A percentile compares a stretch with the other conserved stretches of the same genome.
phyloP scores from a whole-genome alignment of 2,113 vertebrate species.

The Procavia capensis region DNA sequence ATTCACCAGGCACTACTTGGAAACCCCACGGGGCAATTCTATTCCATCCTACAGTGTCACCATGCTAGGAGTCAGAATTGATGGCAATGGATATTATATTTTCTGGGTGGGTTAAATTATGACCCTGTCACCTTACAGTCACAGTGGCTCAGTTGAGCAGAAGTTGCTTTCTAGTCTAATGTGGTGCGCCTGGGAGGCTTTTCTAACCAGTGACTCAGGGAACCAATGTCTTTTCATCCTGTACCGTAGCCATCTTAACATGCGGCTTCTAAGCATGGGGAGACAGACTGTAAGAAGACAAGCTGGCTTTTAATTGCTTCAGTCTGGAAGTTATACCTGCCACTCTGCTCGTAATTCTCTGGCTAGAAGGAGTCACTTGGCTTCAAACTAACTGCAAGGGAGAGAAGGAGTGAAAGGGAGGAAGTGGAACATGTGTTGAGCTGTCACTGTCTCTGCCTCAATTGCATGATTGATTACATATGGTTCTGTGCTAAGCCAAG shows the following conservation, averaged over 20 bases:
- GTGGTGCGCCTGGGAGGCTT: background rate
- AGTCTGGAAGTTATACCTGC: background rate
- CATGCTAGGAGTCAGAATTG: too few species aligned
- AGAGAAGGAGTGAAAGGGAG: background rate
- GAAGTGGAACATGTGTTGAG: accelerated
- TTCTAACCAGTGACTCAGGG: background rate
- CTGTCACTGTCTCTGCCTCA: background rate
- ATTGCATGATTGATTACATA: background rate
- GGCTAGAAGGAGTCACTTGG: background rate
- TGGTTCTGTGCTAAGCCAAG: background rate
- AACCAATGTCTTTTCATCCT: background rate
- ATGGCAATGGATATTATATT: background rate
- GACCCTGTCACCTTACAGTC: background rate
- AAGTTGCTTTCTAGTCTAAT: background rate
- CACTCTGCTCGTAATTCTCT: background rate
- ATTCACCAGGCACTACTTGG: too few species aligned
- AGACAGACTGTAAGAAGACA: background rate
- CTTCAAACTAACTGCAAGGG: background rate
- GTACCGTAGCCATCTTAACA: background rate
- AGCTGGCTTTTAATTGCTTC: background rate
- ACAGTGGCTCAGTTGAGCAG: too few species aligned
- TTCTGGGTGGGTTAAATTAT: background rate
- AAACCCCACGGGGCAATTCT: too few species aligned
- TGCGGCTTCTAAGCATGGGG: background rate
- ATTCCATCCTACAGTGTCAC: too few species aligned